Base-by-base conservation (phyloP, 2,888 invertebrate genomes). In the Aleiodes leptofemur region DNA sequence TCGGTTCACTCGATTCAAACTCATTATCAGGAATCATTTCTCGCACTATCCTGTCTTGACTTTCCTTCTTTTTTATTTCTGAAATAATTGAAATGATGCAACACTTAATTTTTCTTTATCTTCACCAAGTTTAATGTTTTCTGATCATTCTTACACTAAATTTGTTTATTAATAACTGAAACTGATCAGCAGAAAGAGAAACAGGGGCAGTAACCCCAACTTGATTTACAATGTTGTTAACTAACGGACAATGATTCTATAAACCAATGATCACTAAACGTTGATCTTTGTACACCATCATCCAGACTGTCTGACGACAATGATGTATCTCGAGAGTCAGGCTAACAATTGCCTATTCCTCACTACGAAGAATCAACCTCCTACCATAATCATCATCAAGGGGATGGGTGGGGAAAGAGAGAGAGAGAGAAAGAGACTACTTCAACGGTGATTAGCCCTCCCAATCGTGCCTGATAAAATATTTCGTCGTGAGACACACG, bases 301-400 rank as follows among this genome's bases (percentile, higher is more conserved):
- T 68, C 64, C 51, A 68, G 68, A 76, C 75, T 72, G 72, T 72
- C 64, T 55, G 59, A 76, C 68, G 75, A 76, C 72, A 76, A 72
- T 72, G 68, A 68, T 68, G 51, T 29, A 43, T 43, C 43, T 51
- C 31, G 68, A 50, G 68, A 11, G 43, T 16, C 48, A 48, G 23
- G 23, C 51, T 29, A 68, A 51, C 68, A 31, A 14, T 43, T 16
- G 50, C 71, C 75, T 74, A 59, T 71, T 75, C 59, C 61, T 64
- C 55, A 66, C 71, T 56, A 61, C 68, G n/a, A 71, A 51, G 56
- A 55, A 53, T 14, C 70, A 56, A 70, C 55, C 55, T 43, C 43
- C 43, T 43, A 43, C 43, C 43, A 43, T 43, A 43, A 43, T 43
- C 8, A 43, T 43, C 43, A 43, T 43, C 43, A 43, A 43, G 43